Conservation (phyloP, 2,888 invertebrate species). For the Scaptomyza cyrtandrae region DNA sequence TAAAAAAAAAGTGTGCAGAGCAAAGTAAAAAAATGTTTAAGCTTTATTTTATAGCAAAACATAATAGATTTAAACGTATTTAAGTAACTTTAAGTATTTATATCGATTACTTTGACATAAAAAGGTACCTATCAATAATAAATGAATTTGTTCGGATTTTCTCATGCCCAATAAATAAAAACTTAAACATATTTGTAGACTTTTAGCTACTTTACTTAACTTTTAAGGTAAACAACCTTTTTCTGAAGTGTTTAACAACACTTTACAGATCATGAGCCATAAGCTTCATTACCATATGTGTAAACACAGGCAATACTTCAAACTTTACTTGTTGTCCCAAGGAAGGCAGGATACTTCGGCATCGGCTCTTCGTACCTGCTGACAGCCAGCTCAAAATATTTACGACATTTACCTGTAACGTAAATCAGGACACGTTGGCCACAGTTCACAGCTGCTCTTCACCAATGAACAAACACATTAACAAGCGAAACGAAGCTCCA, state of each 20-base stretch:
- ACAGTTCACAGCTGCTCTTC: conserved; percentile 26
- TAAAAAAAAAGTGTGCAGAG: not conserved
- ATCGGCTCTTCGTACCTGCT: conserved; percentile 9
- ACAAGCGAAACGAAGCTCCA: conserved; percentile 7
- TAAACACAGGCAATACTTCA: conserved; percentile 39
- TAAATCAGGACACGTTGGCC: conserved; percentile 42
- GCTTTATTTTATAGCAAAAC: not conserved
- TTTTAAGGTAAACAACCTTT: conserved; percentile 23
- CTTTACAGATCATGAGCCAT: conserved; percentile 17
- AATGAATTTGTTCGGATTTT: too few relatives aligned
- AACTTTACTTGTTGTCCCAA: conserved; percentile 21
- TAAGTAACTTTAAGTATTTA: not conserved
- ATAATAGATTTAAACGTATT: not conserved
- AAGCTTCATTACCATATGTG: conserved; percentile 46
- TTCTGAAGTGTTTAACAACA: conserved; percentile 11
- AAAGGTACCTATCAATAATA: too few relatives aligned
- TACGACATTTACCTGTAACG: conserved; percentile 36
- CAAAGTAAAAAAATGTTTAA: not conserved
- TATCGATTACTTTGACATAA: too few relatives aligned
- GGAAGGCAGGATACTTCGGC: not conserved
- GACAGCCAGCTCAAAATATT: conserved; percentile 34
- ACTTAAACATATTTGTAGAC: conserved; percentile 6
- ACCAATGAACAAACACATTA: not conserved
- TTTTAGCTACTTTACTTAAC: conserved; percentile 26
- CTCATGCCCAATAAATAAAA: not conserved